Base-by-base conservation (phyloP, 2,888 invertebrate species). In the Lycia hirtaria region DNA sequence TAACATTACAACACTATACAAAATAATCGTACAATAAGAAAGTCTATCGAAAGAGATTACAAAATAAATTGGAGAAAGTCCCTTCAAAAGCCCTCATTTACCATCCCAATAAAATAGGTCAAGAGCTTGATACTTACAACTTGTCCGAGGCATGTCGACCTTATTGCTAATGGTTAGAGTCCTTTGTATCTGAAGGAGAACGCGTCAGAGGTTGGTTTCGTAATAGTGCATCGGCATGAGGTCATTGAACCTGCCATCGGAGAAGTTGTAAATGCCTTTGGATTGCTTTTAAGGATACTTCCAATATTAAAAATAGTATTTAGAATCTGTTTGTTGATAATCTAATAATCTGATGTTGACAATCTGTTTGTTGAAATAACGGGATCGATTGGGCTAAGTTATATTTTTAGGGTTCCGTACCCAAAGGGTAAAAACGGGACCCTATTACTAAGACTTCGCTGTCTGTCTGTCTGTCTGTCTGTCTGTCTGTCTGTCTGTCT, bases 171-270 rank as follows among this genome's bases (percentile, higher is more conserved):
- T 1, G n/a, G 0, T 17, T 76, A 73, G 60, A 55, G 69, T 74
- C 72, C 76, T 67, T 65, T 62, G 67, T 71, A 72, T 38, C 65
- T 71, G 72, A 76, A 76, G 62, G 66, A 71, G 59, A 76, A 77
- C 43, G 71, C 68, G 71, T 80, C 76, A 61, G 64, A 60, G 17
- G 78, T 71, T 49, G 81, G 81, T 54, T 79, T 79, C 65, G 72
- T 71, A 63, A 87, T 65, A 56, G 73, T 73, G 73, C 87, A 88
- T 66, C 78, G 80, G 79, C 87, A 88, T 65, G 83, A 73, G 60
- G 82, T 83, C 72, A 76, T 64, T 62, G 76, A 68, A 78, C 82
- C 85, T 82, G 81, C 60, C 67, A 67, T 71, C 60, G 65, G 64
- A 77, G 74, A 73, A 68, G 56, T 68, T 69, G 65, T 64, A 60